phyloP scores from a whole-genome alignment of 2,797 vertebrate genomes.

The Lepilemur ruficaudatus region DNA sequence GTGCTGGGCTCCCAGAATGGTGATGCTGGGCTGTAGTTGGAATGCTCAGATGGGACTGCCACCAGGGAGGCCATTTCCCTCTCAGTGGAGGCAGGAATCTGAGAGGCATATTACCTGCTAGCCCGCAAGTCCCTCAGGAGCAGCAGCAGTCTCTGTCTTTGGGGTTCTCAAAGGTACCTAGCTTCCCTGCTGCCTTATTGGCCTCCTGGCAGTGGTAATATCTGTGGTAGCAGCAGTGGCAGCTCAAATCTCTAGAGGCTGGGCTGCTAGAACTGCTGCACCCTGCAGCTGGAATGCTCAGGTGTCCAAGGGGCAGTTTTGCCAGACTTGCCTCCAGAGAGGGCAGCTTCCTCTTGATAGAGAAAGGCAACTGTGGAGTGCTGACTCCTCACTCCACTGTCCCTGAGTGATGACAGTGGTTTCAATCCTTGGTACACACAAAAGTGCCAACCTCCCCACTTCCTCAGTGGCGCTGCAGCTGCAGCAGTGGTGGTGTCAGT shows the following conservation, averaged over 20 bases:
- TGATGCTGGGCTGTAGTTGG: neutral
- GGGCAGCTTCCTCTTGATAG: neutral
- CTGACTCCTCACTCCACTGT: neutral
- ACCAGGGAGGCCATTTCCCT: neutral
- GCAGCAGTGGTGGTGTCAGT: neutral
- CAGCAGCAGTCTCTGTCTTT: neutral
- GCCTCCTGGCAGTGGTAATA: neutral
- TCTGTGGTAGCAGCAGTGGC: neutral
- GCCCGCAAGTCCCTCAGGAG: neutral
- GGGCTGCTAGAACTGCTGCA: neutral
- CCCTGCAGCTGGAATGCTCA: neutral
- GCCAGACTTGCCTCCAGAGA: neutral
- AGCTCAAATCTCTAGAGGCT: neutral
- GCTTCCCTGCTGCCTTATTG: neutral
- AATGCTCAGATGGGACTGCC: neutral
- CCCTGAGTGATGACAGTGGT: neutral
- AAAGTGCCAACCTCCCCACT: neutral
- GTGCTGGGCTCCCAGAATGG: neutral
- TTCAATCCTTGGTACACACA: neutral
- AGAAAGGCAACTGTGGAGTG: neutral
- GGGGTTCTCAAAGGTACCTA: neutral
- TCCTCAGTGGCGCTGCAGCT: neutral
- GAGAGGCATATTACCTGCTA: neutral
- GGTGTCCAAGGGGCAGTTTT: neutral
- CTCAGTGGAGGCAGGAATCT: neutral